Conservation (phyloP, 1,140 invertebrate genomes). For the Reticulitermes speratus region DNA sequence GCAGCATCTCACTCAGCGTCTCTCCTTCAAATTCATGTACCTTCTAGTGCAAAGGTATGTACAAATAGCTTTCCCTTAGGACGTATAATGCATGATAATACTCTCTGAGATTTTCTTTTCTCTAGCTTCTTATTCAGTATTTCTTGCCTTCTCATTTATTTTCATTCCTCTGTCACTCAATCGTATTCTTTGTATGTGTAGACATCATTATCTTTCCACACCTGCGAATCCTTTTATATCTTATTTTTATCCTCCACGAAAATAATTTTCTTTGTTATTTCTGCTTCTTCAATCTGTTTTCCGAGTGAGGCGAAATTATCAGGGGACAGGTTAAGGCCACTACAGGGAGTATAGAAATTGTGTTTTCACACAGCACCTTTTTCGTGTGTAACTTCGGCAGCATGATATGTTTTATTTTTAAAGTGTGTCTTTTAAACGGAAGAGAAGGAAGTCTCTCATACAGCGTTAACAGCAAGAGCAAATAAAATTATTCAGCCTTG, state of each 20-base stretch:
- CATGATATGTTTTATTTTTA: no score
- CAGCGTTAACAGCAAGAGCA: no score
- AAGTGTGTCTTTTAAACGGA: no score
- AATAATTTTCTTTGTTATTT: neutral
- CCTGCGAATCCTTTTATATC: neutral
- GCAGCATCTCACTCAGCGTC: neutral
- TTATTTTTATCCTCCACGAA: neutral
- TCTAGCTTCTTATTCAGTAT: neutral
- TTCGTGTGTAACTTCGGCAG: no score
- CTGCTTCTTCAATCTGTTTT: neutral
- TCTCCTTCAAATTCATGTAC: neutral
- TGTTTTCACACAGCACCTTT: no score
- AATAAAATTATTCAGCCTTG: no score
- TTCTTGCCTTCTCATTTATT: neutral
- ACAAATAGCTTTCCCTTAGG: constrained; percentile 1
- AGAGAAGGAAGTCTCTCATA: no score
- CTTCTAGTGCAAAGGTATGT: neutral
- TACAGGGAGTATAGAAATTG: no score
- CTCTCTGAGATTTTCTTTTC: neutral
- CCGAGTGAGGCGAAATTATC: neutral
- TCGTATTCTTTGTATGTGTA: neutral
- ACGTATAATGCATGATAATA: neutral
- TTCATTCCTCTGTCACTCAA: neutral
- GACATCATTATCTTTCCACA: neutral
- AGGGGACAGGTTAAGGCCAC: no score